Conservation (phyloP, 2,888 invertebrate species). For the Ashinkailepas kermadecensis region DNA sequence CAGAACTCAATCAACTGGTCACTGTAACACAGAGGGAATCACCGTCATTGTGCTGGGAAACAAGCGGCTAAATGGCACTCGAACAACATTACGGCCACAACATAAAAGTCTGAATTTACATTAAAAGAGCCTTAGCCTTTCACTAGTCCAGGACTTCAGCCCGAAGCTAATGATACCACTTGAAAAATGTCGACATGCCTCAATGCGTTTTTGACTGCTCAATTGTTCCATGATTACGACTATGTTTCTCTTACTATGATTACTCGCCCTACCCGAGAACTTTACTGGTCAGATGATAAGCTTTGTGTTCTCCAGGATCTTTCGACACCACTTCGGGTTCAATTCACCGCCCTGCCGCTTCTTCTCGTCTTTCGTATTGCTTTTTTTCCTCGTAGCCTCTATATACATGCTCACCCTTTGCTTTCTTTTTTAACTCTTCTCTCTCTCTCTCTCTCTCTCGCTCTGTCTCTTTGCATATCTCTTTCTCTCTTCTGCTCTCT, state of each 20-base stretch:
- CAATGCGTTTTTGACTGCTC: neutral
- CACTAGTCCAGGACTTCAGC: neutral
- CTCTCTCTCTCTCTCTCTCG: conserved; percentile 1
- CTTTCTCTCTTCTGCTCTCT: neutral
- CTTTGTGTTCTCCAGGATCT: no score
- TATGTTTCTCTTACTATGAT: no score
- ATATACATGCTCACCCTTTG: neutral
- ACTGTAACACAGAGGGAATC: no score
- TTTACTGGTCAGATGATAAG: no score
- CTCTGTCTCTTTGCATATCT: neutral
- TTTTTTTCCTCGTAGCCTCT: neutral
- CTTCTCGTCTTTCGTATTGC: neutral
- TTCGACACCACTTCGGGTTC: no score
- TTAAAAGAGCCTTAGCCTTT: neutral
- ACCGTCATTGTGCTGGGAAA: no score
- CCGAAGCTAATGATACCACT: neutral
- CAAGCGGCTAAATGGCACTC: no score
- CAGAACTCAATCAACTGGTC: no score
- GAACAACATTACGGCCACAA: no score
- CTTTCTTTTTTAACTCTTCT: neutral
- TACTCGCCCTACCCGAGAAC: no score
- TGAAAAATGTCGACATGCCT: neutral
- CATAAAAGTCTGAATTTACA: neutral
- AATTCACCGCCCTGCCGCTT: no score
- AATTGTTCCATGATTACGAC: neutral